Evolutionary conservation across 2,113 vertebrate species (phyloP), one percentile per base, ranked within the genome.

Genomic region (Illadopsis cleaveri): DNA sequence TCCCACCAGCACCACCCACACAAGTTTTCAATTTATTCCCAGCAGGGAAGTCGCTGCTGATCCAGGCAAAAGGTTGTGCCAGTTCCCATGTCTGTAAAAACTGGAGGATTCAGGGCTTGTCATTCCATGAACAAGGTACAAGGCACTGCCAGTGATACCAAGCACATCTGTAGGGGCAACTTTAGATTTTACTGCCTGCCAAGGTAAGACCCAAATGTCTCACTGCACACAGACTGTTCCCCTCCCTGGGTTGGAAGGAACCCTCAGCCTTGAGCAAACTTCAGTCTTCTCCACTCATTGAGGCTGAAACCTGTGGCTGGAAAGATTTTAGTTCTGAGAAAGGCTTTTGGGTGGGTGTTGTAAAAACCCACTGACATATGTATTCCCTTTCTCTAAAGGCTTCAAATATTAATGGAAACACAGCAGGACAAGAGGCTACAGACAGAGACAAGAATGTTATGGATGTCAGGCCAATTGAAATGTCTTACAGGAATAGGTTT

Each of bases 391-490:
- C 72, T 83, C 57, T 37, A 77, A 92, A 88, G 62, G 11, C 33
- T 54, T 58, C 47, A 65, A 91, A 40, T 45, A 25, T 66, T 89
- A 51, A 66, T 81, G 60, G 72, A 80, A 93, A 89, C 44, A 30
- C 19, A 79, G n/a, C 30, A 66, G 58, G 82, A 51, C 77, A 90
- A 86, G 56, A 42, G 20, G 44, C 12, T 73, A 30, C 8, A 78
- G 72, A 28, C 16, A 40, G 33, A 77, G n/a, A 85, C 37, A 64
- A 68, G 28, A 57, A 24, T 31, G 42, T 13, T 40, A 2, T 35
- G 51, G 44, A 73, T 86, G 69, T 58, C 60, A 84, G 72, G 48
- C 19, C 14, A 12, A 58, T 54, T 91, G 77, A 95, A 94, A 93
- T 31, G 27, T 42, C 72, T 89, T 73, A 21, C 60, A 70, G 42